A percentile compares a stretch with the other conserved stretches of the same genome.
Evolutionary conservation across 1,140 invertebrate species (phyloP).

Genomic region (Euglossa dilemma): DNA sequence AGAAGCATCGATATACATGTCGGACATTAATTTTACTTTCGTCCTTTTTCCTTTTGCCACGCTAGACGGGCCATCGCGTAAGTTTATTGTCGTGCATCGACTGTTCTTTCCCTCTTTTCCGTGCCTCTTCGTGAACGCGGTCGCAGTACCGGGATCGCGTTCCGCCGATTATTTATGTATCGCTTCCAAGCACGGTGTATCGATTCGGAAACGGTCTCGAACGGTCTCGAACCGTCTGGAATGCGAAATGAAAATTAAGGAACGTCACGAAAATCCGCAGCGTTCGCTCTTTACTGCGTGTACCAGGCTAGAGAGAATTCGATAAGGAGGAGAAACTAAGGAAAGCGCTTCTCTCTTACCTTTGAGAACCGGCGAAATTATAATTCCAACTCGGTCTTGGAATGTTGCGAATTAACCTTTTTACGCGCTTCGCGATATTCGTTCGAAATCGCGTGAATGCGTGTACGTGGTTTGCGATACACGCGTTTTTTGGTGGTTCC

Average conservation of each 20-base stretch:
- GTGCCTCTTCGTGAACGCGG: neutral
- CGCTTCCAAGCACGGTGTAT: slow-evolving; percentile 32
- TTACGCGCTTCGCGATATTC: too few relatives aligned
- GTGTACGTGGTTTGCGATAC: too few relatives aligned
- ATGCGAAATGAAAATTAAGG: slow-evolving; percentile 54
- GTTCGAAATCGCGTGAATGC: too few relatives aligned
- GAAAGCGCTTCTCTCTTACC: too few relatives aligned
- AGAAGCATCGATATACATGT: slow-evolving; percentile 33
- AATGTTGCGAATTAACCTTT: too few relatives aligned
- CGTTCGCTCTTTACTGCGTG: neutral
- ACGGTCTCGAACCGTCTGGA: neutral
- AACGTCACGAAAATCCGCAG: slow-evolving; percentile 45
- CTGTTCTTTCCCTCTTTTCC: slow-evolving; percentile 22
- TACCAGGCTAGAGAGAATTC: slow-evolving; percentile 22
- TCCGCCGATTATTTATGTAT: slow-evolving; percentile 60
- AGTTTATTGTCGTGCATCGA: slow-evolving; percentile 49
- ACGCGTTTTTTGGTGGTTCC: too few relatives aligned
- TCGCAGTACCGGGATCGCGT: neutral
- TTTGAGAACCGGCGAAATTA: too few relatives aligned
- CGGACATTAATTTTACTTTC: slow-evolving; percentile 39
- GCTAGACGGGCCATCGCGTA: slow-evolving; percentile 23
- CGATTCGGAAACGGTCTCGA: slow-evolving; percentile 42
- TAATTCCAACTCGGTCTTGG: too few relatives aligned
- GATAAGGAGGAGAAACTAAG: too few relatives aligned
- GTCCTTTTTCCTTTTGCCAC: slow-evolving; percentile 16